Conservation (phyloP, 2,888 invertebrate species). For the Diarsia brunnea region DNA sequence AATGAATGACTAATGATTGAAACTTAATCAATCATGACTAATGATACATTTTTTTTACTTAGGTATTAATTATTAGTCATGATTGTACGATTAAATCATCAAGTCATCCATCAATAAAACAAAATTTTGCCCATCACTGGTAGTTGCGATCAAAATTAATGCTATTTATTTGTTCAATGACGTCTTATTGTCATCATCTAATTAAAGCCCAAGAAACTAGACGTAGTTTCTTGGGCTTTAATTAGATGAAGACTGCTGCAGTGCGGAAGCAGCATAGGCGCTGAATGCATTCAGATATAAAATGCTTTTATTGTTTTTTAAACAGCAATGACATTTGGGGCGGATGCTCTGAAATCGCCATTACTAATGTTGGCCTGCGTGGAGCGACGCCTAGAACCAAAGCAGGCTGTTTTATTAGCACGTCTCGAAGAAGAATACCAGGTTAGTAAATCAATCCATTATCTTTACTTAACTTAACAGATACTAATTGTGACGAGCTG, state of each 20-base stretch:
- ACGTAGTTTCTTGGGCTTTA: background rate
- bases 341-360: constrained; percentile 97
- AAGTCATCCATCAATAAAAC: too few relatives aligned
- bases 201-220: too few relatives aligned
- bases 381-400: constrained; percentile 94
- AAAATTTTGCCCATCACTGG: too few relatives aligned
- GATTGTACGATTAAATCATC: too few relatives aligned
- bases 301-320: constrained; percentile 19
- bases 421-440: constrained; percentile 98
- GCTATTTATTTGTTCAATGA: too few relatives aligned
- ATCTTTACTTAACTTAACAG: background rate
- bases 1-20: too few relatives aligned
- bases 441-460: constrained; percentile 82
- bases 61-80: too few relatives aligned
- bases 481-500: background rate
- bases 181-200: too few relatives aligned
- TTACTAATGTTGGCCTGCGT: constrained; percentile 96
- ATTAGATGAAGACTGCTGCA: background rate
- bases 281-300: background rate
- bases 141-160: too few relatives aligned
- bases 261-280: background rate
- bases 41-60: too few relatives aligned
- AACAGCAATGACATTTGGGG: constrained; percentile 95
- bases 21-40: too few relatives aligned
- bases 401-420: constrained; percentile 95